Evolutionary conservation across 2,797 vertebrate species (phyloP).

Genomic region (Miichthys miiuy): DNA sequence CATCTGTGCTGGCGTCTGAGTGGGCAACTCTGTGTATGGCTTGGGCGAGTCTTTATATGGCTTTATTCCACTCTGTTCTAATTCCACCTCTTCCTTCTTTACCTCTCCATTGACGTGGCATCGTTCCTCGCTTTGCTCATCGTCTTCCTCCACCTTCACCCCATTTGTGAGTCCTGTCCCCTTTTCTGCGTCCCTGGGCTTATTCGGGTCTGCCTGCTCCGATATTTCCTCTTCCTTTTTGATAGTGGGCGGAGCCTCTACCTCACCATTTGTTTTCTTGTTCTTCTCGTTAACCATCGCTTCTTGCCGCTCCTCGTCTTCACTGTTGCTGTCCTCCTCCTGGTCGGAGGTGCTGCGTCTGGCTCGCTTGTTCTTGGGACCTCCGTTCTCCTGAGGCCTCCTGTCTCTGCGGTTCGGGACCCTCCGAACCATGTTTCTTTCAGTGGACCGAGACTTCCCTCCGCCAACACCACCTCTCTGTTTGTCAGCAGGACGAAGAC

Average conservation of each 20-base stretch:
- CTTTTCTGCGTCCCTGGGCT: constrained; percentile 43
- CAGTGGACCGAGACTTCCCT: constrained; percentile 67
- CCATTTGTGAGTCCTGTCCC: constrained; percentile 65
- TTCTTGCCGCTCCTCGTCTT: constrained; percentile 72
- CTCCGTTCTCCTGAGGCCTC: constrained; percentile 76
- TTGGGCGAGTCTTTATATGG: constrained; percentile 72
- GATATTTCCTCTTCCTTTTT: constrained; percentile 60
- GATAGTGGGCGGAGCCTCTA: constrained; percentile 41
- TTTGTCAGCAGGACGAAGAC: constrained; percentile 30
- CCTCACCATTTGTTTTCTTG: constrained; percentile 63
- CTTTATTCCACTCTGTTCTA: constrained; percentile 68
- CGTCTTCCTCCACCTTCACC: constrained; percentile 56
- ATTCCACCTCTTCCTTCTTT: constrained; percentile 68
- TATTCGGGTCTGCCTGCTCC: constrained; percentile 52
- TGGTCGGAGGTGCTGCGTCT: constrained; percentile 80
- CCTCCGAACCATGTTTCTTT: constrained; percentile 73
- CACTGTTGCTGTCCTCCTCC: constrained; percentile 81
- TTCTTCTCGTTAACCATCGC: constrained; percentile 50
- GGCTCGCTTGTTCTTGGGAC: constrained; percentile 76
- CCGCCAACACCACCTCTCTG: constrained; percentile 71
- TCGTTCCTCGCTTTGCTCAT: constrained; percentile 27
- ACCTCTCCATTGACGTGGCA: constrained; percentile 67
- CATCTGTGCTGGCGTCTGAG: constrained; percentile 49
- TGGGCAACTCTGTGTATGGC: constrained; percentile 70
- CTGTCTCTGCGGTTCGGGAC: constrained; percentile 72